A percentile compares a stretch with the other conserved stretches of the same genome.
phyloP scores from a whole-genome alignment of 2,888 invertebrate genomes.

The Cryptosula pallasiana region DNA sequence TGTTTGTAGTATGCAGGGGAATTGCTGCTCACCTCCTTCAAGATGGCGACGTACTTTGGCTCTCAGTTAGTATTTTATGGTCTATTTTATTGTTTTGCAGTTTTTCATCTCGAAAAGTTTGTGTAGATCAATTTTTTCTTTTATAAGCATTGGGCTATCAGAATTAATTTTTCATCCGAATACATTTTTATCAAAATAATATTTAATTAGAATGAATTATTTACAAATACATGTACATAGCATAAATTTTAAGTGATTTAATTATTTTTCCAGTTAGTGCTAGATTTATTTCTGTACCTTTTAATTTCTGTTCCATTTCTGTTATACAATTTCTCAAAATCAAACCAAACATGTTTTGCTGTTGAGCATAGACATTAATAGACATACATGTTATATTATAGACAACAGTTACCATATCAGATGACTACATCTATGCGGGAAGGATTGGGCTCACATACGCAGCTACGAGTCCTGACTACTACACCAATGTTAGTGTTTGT shows the following conservation, averaged over 20 bases:
- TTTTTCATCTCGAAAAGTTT: too few species aligned
- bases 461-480: background rate
- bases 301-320: too few species aligned
- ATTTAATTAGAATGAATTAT: background rate
- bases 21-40: background rate
- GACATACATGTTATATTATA: background rate
- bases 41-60: background rate
- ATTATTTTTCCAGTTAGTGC: too few species aligned
- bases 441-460: background rate
- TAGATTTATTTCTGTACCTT: too few species aligned
- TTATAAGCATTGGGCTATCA: background rate
- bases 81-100: too few species aligned
- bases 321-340: too few species aligned
- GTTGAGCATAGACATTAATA: background rate
- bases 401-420: background rate
- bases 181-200: background rate
- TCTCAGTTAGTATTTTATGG: background rate
- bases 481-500: background rate
- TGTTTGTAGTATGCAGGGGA: background rate
- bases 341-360: too few species aligned
- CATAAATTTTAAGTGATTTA: too few species aligned
- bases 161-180: background rate
- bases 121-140: too few species aligned
- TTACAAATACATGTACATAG: too few species aligned
- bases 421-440: background rate